Evolutionary conservation across 2,888 invertebrate genomes (phyloP).

Genomic region (Lamellibrachia satsuma): DNA sequence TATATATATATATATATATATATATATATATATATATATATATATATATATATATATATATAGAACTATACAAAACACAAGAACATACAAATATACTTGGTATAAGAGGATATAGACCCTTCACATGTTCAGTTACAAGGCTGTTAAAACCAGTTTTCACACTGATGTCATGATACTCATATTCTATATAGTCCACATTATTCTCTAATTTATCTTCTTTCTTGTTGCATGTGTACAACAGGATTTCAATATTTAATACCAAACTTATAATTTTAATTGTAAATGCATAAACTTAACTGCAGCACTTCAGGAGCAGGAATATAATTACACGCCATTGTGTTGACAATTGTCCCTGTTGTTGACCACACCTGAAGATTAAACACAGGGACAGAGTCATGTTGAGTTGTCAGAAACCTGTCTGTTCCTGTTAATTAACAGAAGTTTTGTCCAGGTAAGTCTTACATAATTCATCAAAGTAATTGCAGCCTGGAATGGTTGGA

Average conservation of each 20-base stretch:
- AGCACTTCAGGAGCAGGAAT: not conserved
- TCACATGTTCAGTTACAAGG: not conserved
- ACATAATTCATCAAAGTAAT: not conserved
- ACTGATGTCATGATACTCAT: not conserved
- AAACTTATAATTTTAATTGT: not conserved
- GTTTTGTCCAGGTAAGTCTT: conserved; percentile 17
- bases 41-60: not conserved
- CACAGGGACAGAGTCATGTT: not conserved
- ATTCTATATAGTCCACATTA: not conserved
- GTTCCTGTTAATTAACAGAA: conserved; percentile 17
- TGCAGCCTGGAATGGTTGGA: not conserved
- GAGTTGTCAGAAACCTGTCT: not conserved
- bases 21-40: not conserved
- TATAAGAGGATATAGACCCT: not conserved
- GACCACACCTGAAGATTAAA: not conserved
- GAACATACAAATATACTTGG: not conserved
- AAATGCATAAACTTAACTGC: not conserved
- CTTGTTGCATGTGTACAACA: not conserved
- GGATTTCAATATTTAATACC: not conserved
- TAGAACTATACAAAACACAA: not conserved
- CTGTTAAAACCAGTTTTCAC: not conserved
- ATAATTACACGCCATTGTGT: not conserved
- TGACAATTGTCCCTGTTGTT: not conserved
- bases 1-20: too few species aligned
- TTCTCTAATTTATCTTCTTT: not conserved